These are phyloP conservation scores for Metaphire vulgaris DNA, from an alignment of 1,140 invertebrate genomes.

Conservation along the genomic window DNA sequence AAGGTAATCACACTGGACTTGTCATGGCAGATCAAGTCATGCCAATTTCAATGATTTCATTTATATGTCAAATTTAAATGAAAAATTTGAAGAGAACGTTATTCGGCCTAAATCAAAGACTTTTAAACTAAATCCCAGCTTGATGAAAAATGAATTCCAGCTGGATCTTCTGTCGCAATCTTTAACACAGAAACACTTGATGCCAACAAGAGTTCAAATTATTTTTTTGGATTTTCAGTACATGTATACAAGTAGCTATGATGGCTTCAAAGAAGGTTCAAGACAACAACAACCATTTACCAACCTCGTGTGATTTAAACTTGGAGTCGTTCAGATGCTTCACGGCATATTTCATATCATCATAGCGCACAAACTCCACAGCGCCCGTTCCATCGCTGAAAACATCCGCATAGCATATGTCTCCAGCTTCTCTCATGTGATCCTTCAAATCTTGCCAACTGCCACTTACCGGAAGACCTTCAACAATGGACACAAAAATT, in stretches of 20 bases:
- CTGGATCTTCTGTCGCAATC: not conserved
- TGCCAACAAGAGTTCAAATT: too few relatives aligned
- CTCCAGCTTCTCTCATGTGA: constrained; percentile 97
- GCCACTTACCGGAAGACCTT: constrained; percentile 75
- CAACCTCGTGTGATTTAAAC: constrained; percentile 94
- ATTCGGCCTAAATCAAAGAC: too few relatives aligned
- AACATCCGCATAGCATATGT: constrained; percentile 97
- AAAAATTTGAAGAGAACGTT: too few relatives aligned
- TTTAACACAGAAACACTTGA: too few relatives aligned
- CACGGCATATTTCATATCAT: constrained; percentile 98
- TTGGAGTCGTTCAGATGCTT: constrained; percentile 94
- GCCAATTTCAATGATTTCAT: too few relatives aligned
- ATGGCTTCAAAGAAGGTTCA: too few relatives aligned
- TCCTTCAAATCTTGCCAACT: constrained; percentile 99
- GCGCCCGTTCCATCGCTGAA: constrained; percentile 97
- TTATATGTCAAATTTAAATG: too few relatives aligned
- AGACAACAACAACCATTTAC: too few relatives aligned
- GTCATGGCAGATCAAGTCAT: too few relatives aligned
- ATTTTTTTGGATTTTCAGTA: not conserved
- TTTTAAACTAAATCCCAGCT: not conserved
- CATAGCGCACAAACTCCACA: constrained; percentile 90
- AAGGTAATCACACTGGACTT: too few relatives aligned
- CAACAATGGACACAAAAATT: too few relatives aligned
- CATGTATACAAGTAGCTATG: not conserved
- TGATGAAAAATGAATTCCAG: not conserved